phyloP scores from a whole-genome alignment of 2,797 vertebrate species.

The Crotalus adamanteus region DNA sequence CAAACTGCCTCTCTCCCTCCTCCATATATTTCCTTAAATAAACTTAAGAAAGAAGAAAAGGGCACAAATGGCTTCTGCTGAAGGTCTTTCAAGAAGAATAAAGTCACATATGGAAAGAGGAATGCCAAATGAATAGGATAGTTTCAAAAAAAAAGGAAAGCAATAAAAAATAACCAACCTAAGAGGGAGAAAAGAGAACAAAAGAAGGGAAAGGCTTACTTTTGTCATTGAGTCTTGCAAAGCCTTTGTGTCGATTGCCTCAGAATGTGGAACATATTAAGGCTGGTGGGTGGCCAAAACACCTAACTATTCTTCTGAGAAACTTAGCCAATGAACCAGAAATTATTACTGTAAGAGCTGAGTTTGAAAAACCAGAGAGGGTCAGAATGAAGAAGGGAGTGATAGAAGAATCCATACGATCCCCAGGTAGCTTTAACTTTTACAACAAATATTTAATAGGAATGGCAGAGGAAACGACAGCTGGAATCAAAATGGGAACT shows the following conservation, averaged over 20 bases:
- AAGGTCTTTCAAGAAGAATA: background rate
- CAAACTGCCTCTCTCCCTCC: background rate
- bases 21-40: background rate
- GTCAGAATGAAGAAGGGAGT: background rate
- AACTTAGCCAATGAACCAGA: background rate
- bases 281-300: background rate
- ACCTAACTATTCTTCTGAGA: background rate
- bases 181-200: background rate
- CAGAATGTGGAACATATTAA: background rate
- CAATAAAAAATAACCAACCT: background rate
- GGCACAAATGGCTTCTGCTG: background rate
- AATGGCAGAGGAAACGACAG: background rate
- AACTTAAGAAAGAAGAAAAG: background rate
- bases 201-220: background rate
- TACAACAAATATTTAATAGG: background rate
- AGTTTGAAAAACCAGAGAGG: background rate
- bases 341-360: background rate
- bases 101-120: background rate
- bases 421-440: background rate
- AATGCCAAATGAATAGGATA: background rate
- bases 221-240: background rate
- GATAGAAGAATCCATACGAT: background rate
- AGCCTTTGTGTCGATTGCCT: background rate
- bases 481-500: background rate
- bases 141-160: background rate